Percentiles rank a stretch among this genome's conserved stretches.
phyloP scores from a whole-genome alignment of 2,888 invertebrate genomes.

The Drosophila cognata region DNA sequence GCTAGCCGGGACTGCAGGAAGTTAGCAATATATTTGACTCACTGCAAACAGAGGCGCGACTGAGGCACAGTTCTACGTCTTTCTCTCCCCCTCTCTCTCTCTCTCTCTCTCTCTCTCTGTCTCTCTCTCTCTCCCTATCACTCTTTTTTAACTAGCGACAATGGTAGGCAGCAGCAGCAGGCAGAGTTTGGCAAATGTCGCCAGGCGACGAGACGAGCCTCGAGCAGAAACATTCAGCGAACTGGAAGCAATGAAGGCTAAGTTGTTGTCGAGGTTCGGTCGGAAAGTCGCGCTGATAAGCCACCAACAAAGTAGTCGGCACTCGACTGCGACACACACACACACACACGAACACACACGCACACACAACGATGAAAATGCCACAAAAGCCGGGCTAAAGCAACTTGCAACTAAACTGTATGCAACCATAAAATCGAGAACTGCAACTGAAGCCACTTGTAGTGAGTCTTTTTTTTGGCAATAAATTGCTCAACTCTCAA shows the following conservation, averaged over 20 bases:
- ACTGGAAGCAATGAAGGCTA: conserved; percentile 79
- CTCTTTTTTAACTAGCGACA: conserved; percentile 55
- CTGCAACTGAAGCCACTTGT: conserved; percentile 41
- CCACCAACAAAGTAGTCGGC: conserved; percentile 54
- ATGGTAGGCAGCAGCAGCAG: conserved; percentile 44
- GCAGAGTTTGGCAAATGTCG: conserved; percentile 41
- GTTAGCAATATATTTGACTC: conserved; percentile 83
- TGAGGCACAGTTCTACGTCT: conserved; percentile 44
- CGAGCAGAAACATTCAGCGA: conserved; percentile 53
- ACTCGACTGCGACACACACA: conserved; percentile 21
- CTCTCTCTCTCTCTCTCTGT: not conserved
- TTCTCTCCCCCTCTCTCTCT: not conserved
- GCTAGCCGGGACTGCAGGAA: conserved; percentile 71
- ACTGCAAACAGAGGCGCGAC: conserved; percentile 77
- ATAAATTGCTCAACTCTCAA: conserved; percentile 54
- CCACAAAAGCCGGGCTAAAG: conserved; percentile 46
- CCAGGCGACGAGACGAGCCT: conserved; percentile 21
- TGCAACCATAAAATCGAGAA: conserved; percentile 42
- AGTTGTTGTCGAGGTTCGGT: conserved; percentile 70
- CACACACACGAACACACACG: not conserved
- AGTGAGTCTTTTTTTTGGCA: conserved; percentile 23
- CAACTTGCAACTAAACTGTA: conserved; percentile 36
- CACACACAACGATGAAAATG: conserved; percentile 9
- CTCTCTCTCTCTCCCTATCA: conserved; percentile 1
- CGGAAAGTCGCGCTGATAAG: conserved; percentile 52